Conservation (phyloP, 2,797 vertebrate genomes). For the Rallus crepitans region DNA sequence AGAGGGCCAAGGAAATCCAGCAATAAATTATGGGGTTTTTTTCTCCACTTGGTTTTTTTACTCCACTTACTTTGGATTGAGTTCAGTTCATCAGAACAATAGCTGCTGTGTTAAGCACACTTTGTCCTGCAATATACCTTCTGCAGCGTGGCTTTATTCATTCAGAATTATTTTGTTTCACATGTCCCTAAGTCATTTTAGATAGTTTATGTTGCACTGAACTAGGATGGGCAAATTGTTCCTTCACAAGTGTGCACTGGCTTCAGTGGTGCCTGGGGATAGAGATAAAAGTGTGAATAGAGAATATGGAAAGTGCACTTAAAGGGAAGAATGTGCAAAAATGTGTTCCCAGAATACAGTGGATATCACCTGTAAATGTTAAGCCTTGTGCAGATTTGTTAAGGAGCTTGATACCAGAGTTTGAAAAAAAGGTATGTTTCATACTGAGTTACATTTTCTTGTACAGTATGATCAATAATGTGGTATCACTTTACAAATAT, state of each 20-base stretch:
- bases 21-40: background rate
- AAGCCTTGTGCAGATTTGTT: background rate
- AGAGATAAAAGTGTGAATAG: background rate
- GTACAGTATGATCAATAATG: background rate
- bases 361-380: background rate
- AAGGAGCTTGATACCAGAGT: background rate
- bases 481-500: background rate
- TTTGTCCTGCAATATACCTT: background rate
- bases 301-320: background rate
- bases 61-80: background rate
- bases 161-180: background rate
- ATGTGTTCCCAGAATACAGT: background rate
- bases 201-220: background rate
- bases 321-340: background rate
- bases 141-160: background rate
- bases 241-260: background rate
- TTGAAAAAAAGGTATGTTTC: background rate
- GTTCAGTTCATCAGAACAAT: background rate
- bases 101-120: background rate
- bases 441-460: background rate
- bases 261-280: background rate
- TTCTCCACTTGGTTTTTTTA: background rate
- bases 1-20: background rate
- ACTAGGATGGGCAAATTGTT: background rate
- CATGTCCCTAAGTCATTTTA: background rate